These are phyloP conservation scores for Oncorhynchus kisutch DNA, from an alignment of 2,113 vertebrate genomes.

Conservation along the genomic window DNA sequence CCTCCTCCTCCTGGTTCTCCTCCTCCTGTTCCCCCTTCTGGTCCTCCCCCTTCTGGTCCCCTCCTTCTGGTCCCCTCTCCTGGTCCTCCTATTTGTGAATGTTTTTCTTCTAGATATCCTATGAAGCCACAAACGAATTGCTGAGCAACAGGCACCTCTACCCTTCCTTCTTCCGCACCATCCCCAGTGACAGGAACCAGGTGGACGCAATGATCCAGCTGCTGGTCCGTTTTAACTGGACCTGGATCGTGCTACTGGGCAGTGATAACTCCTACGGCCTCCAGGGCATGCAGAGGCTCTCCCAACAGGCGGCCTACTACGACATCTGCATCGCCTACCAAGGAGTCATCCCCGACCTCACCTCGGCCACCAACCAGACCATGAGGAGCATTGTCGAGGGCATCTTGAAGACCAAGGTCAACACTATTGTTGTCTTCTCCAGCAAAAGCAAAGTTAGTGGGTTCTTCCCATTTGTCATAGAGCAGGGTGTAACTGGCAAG, in stretches of 20 bases:
- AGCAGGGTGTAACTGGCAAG: conserved; percentile 64
- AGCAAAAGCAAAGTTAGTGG: conserved; percentile 60
- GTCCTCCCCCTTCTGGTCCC: too few species aligned
- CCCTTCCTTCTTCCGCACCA: conserved; percentile 76
- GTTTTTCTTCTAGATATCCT: conserved; percentile 71
- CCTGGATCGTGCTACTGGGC: conserved; percentile 76
- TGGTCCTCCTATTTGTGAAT: neutral
- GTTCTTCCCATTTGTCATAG: conserved; percentile 70
- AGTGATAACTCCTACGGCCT: conserved; percentile 79
- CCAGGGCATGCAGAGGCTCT: conserved; percentile 68
- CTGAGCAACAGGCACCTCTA: conserved; percentile 74
- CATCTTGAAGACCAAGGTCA: conserved; percentile 66
- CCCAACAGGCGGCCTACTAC: conserved; percentile 22
- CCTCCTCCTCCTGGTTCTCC: too few species aligned
- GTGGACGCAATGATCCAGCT: conserved; percentile 73
- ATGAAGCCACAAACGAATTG: conserved; percentile 73
- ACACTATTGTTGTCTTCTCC: conserved; percentile 77
- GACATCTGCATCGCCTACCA: conserved; percentile 79
- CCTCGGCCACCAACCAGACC: conserved; percentile 8
- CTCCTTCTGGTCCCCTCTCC: too few species aligned
- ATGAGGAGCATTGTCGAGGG: conserved; percentile 63
- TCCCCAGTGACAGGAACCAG: conserved; percentile 78
- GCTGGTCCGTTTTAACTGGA: conserved; percentile 74
- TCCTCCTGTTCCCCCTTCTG: too few species aligned
- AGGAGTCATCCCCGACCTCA: conserved; percentile 67